Base-by-base conservation (phyloP, 30 jellyfish, hydroid and myxozoan genomes). In the Thelohanellus kitauei region DNA sequence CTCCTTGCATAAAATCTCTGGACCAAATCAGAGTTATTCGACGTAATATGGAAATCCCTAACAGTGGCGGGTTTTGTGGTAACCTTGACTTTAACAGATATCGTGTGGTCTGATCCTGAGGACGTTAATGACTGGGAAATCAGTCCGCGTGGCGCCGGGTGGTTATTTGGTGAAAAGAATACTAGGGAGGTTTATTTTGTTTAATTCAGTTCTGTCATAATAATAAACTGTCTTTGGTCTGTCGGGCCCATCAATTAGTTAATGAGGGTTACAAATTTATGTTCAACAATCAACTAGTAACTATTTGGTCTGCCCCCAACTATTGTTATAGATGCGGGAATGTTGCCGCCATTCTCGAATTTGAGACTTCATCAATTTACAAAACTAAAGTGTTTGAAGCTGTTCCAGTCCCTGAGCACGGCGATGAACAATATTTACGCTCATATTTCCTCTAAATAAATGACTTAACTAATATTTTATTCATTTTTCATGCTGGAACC, bases 71-170 rank as follows among this genome's bases (percentile, higher is more conserved):
- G 22, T 62, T 71, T 40, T 71, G 91, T 62, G 91, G 52, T 71
- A 71, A 58, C 85, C 56, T 68, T 27, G 8, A 27, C n/a, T 8
- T 14, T 31, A 17, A 23, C 44, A 62, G 65, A 73, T 73, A 25
- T 73, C 33, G 87, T 73, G 21, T 73, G 92, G 92, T 73, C 92
- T 0, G 92, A 73, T 30, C 92, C 92, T 14, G 92, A 73, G 19
- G 92, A 73, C 14, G 83, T 73, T 1, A 54, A 48, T 20, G 27
- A 85, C 8, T 73, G 92, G 92, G 83, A 83, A 9, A 64, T 59
- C 21, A 73, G 92, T 41, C 92, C 92, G 21, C 63, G 92, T 22
- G 92, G 92, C 30, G 92, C 92, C 17, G 92, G 92, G 0, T 73
- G 92, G 92, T 57, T 73, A 25, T 73, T 73, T 51, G 92, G 92